phyloP scores from a whole-genome alignment of 2,797 vertebrate species.

The Danio tinwini region DNA sequence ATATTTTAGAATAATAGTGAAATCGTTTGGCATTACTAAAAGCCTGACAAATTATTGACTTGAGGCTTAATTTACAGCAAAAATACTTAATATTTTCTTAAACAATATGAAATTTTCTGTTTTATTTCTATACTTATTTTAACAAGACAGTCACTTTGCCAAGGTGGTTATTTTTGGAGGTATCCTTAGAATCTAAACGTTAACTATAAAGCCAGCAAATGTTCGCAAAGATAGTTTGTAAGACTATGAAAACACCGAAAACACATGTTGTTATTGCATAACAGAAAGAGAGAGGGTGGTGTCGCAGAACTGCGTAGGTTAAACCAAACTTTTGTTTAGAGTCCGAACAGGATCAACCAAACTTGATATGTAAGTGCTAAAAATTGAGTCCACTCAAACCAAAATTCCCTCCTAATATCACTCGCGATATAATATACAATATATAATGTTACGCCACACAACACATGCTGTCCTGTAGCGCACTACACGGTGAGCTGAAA shows the following conservation, averaged over 20 bases:
- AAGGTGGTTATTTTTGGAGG: neutral
- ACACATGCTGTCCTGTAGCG: neutral
- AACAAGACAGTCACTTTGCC: neutral
- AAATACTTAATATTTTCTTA: no score
- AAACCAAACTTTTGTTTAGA: slow-evolving; percentile 49
- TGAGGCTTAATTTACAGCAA: no score
- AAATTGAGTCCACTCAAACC: slow-evolving; percentile 7
- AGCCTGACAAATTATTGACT: no score
- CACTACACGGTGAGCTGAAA: neutral
- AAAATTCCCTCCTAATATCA: neutral
- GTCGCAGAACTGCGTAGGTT: slow-evolving; percentile 41
- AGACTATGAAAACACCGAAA: slow-evolving; percentile 20
- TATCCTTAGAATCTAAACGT: neutral
- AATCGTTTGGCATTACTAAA: no score
- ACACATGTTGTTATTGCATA: slow-evolving; percentile 50
- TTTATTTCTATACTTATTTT: neutral
- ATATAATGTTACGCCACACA: neutral
- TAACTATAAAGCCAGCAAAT: neutral
- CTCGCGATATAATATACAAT: neutral
- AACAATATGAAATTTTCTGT: no score
- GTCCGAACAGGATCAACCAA: slow-evolving; percentile 49
- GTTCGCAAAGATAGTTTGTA: neutral
- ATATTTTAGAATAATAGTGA: no score
- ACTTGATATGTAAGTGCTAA: slow-evolving; percentile 38
- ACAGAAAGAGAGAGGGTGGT: slow-evolving; percentile 25